Conservation (phyloP, 2,888 invertebrate species). For the Ephialtes manifestator region DNA sequence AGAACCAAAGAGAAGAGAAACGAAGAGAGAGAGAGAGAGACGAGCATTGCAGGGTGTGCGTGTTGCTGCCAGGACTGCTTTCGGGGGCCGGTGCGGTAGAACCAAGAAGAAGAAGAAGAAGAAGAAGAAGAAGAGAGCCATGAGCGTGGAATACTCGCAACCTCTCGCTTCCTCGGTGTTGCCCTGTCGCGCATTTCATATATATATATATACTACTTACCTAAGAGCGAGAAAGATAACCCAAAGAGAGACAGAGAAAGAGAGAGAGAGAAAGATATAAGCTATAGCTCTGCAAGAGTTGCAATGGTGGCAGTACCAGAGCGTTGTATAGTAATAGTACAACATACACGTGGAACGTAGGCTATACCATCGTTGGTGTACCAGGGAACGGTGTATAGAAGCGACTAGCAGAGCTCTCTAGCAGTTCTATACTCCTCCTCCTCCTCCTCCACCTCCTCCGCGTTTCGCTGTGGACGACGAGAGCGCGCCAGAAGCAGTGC, state of each 20-base stretch:
- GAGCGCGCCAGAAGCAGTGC: constrained; percentile 74
- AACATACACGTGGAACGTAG: constrained; percentile 39
- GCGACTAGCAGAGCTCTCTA: constrained; percentile 34
- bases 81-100: constrained; percentile 7
- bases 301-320: constrained; percentile 43
- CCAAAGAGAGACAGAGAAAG: constrained; percentile 18
- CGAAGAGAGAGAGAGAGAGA: too few relatives aligned
- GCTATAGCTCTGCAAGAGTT: constrained; percentile 19
- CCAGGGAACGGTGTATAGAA: constrained; percentile 18
- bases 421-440: constrained; percentile 43
- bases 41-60: background rate
- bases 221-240: constrained; percentile 8
- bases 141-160: constrained; percentile 26
- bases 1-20: constrained; percentile 27
- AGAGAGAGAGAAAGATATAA: constrained; percentile 53
- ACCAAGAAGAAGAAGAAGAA: background rate
- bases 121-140: background rate
- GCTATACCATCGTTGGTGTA: background rate
- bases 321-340: constrained; percentile 26
- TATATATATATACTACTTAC: background rate
- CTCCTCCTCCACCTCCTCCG: constrained; percentile 49
- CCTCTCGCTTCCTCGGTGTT: constrained; percentile 47
- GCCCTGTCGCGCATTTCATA: constrained; percentile 41
- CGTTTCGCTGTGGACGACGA: constrained; percentile 66
- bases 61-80: constrained; percentile 5